Base-by-base conservation (phyloP, 2,113 vertebrate species). In the Beaufortia kweichowensis region DNA sequence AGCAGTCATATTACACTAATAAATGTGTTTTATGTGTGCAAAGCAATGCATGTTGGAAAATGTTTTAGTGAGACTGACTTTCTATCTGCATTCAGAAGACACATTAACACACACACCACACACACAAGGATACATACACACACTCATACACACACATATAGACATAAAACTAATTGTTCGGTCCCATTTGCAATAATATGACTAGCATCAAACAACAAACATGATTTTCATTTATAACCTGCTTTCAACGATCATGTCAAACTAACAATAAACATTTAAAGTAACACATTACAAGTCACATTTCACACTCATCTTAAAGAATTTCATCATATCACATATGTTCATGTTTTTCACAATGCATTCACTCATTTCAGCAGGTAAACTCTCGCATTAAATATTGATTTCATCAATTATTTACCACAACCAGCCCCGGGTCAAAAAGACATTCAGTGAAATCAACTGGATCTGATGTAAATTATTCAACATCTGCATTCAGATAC, bases 321-420 rank as follows among this genome's bases (percentile, higher is more conserved):
- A 28, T 4, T 66, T 66, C 43, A 43, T 4, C 59, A 57, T 73
- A 43, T 17, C 19, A 63, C 48, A 71, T 26, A 77, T 63, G 6
- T 43, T 29, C 19, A 78, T 35, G 43, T 43, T 15, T 53, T 23
- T 62, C 29, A 73, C n/a, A 48, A 65, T 67, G 33, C 64, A 61
- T 48, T 65, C 50, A 55, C 21, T 33, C 33, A 26, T 62, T 68
- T 39, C 41, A 70, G 28, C 28, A 65, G 10, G 35, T 56, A 21
- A 53, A 33, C 48, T 53, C 39, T 64, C 29, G 17, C 17, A 70
- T 59, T 63, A 50, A 66, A 78, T 77, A 75, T 57, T 21, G 6
- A 72, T 50, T 24, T n/a, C 48, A 79, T 84, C 14, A 77, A 81
- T 73, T 21, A 78, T 81, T 73, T 15, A 71, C 50, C 41, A 64